Percentiles rank a stretch among this genome's conserved stretches.
Evolutionary conservation across 2,113 vertebrate genomes (phyloP).

Genomic region (Oreochromis niloticus): DNA sequence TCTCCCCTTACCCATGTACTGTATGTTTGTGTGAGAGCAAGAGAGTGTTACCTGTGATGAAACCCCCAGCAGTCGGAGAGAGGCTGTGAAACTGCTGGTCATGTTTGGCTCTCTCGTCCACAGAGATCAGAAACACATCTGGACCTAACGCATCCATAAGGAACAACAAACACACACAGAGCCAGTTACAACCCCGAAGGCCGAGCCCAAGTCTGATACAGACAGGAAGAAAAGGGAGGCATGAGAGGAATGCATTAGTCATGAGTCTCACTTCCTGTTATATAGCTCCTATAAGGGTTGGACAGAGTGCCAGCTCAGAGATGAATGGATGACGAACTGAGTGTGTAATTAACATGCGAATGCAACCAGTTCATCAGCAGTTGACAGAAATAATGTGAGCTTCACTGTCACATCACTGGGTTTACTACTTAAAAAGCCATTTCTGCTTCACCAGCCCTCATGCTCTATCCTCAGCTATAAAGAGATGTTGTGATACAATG

Average conservation of each 20-base stretch:
- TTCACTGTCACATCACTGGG: neutral
- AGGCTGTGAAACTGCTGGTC: slow-evolving; percentile 98
- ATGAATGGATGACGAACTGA: neutral
- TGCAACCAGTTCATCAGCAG: neutral
- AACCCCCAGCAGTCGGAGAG: slow-evolving; percentile 85
- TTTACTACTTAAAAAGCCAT: neutral
- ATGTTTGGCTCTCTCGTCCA: slow-evolving; percentile 95
- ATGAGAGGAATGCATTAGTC: slow-evolving; percentile 34
- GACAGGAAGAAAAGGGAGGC: neutral
- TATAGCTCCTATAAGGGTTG: neutral
- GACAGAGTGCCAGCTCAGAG: neutral
- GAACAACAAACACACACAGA: neutral
- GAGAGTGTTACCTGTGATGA: slow-evolving; percentile 83
- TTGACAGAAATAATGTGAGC: neutral
- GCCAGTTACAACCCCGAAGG: neutral
- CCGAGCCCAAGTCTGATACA: neutral
- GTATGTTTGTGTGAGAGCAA: neutral
- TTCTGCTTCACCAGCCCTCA: neutral
- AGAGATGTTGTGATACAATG: accelerated
- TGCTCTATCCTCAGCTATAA: neutral
- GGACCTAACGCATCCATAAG: slow-evolving; percentile 63
- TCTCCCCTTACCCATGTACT: neutral
- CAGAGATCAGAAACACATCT: slow-evolving; percentile 94
- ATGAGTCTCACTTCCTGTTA: slow-evolving; percentile 27
- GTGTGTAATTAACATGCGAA: neutral